phyloP scores from a whole-genome alignment of 2,113 vertebrate genomes.

The Eidolon helvum region DNA sequence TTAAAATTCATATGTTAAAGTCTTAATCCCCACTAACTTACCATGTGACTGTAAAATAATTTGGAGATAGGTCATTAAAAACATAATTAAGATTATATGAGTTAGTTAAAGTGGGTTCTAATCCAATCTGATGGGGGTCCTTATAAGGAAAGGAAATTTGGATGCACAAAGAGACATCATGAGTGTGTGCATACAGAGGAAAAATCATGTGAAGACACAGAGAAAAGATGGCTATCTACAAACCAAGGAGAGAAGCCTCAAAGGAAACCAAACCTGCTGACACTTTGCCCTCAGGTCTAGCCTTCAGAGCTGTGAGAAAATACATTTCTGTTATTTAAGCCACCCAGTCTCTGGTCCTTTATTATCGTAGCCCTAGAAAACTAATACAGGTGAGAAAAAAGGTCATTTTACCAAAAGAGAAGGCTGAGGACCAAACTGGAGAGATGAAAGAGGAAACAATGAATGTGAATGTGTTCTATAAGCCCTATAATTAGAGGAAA shows the following conservation, averaged over 20 bases:
- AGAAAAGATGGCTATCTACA: neutral
- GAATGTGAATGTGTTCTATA: neutral
- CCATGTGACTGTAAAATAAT: neutral
- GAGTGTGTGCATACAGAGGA: neutral
- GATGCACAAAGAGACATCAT: neutral
- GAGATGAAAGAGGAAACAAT: neutral
- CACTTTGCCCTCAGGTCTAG: neutral
- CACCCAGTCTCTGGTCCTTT: neutral
- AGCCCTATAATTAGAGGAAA: neutral
- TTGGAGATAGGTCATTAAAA: neutral
- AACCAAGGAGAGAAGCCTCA: neutral
- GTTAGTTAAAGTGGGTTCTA: neutral
- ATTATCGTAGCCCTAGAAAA: neutral
- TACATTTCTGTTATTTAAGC: neutral
- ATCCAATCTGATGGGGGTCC: neutral
- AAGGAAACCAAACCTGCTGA: neutral
- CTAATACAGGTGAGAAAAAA: neutral
- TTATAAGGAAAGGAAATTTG: neutral
- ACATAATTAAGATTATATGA: neutral
- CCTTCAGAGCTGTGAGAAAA: neutral
- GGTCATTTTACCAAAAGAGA: neutral
- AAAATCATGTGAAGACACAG: neutral
- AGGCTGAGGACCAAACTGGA: neutral
- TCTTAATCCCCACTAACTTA: neutral
- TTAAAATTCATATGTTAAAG: neutral